phyloP scores from a whole-genome alignment of 2,113 vertebrate genomes.

The Varanus komodoensis region DNA sequence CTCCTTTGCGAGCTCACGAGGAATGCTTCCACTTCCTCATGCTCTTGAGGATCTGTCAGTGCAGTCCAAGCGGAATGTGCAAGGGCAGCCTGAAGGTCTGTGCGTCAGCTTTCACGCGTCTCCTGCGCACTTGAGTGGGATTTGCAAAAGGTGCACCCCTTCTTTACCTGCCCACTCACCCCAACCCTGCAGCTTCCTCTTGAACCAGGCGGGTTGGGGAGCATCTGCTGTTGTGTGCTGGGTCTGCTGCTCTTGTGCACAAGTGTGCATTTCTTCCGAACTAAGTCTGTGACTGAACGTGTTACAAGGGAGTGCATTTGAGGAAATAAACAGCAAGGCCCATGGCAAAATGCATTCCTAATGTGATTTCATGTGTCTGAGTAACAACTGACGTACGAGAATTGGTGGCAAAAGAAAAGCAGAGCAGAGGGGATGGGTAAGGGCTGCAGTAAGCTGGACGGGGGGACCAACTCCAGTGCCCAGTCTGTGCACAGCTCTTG shows the following conservation, averaged over 20 bases:
- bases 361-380: not conserved
- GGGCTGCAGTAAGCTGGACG: not conserved
- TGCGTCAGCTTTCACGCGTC: not conserved
- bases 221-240: not conserved
- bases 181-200: not conserved
- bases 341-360: not conserved
- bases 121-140: not conserved
- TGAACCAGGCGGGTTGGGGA: not conserved
- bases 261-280: not conserved
- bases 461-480: not conserved
- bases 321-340: not conserved
- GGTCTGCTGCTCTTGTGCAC: not conserved
- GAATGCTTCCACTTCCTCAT: constrained; percentile 53
- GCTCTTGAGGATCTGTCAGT: not conserved
- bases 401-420: not conserved
- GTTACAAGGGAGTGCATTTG: not conserved
- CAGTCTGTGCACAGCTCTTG: not conserved
- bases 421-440: not conserved
- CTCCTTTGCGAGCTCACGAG: constrained; percentile 37
- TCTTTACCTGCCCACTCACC: not conserved
- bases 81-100: too few relatives aligned
- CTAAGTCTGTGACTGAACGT: not conserved
- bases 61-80: not conserved
- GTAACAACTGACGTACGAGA: not conserved
- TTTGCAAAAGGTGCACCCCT: not conserved